These are phyloP conservation scores for Chelon labrosus DNA, from an alignment of 2,797 vertebrate genomes.

Conservation along the genomic window DNA sequence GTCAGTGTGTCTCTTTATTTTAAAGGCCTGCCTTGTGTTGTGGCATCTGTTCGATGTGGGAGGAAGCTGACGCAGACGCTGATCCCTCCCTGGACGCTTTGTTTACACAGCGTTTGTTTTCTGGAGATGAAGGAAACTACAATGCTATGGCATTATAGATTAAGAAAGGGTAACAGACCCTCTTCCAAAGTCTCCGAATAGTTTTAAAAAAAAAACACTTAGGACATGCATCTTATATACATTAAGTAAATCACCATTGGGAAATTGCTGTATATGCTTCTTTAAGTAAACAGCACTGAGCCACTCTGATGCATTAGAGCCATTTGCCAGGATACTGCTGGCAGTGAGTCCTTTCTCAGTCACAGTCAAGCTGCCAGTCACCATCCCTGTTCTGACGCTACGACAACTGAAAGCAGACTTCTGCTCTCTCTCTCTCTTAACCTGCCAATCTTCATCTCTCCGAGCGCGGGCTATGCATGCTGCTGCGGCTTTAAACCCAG, in stretches of 20 bases:
- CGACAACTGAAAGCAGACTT: conserved; percentile 36
- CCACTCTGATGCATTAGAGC: conserved; percentile 19
- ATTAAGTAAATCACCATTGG: conserved; percentile 7
- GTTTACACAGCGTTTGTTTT: conserved; percentile 37
- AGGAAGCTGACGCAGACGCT: conserved; percentile 39
- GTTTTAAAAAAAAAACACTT: not conserved
- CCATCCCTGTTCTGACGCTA: conserved; percentile 17
- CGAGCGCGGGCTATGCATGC: not conserved
- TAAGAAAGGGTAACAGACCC: not conserved
- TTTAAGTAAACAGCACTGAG: conserved; percentile 20
- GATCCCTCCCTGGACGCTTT: conserved; percentile 34
- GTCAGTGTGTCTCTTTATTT: not conserved
- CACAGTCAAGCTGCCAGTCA: conserved; percentile 48
- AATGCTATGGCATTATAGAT: not conserved
- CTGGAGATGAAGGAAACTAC: conserved; percentile 21
- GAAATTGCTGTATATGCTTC: not conserved
- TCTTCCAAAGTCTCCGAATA: not conserved
- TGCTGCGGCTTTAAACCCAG: conserved; percentile 29
- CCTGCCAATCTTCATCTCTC: conserved; percentile 28
- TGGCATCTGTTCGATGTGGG: conserved; percentile 44
- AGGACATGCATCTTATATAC: not conserved
- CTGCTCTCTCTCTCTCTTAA: conserved; percentile 14
- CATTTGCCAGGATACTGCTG: conserved; percentile 36
- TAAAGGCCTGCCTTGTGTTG: conserved; percentile 20
- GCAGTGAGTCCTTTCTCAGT: conserved; percentile 23